These are phyloP conservation scores for Arctocebus calabarensis DNA, from an alignment of 2,797 vertebrate genomes.

Conservation along the genomic window DNA sequence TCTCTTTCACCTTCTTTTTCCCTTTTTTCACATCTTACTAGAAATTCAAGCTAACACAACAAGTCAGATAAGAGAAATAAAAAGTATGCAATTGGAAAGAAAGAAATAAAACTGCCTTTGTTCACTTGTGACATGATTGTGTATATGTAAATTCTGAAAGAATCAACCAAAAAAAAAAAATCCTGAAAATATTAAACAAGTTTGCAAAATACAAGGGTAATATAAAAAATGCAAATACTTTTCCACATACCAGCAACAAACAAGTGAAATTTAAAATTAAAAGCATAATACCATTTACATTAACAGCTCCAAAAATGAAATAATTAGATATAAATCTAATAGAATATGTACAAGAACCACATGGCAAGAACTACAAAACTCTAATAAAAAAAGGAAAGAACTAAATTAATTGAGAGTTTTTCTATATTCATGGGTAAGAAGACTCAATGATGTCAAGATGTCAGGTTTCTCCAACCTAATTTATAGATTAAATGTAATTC, in stretches of 20 bases:
- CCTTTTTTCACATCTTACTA: not conserved
- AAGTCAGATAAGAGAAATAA: not conserved
- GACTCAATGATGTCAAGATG: not conserved
- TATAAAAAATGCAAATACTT: not conserved
- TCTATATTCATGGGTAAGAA: not conserved
- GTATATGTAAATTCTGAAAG: not conserved
- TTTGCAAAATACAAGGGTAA: not conserved
- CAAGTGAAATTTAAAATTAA: not conserved
- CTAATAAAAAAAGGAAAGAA: not conserved
- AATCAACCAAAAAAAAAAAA: not conserved
- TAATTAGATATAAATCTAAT: not conserved
- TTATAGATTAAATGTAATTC: not conserved
- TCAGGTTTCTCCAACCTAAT: not conserved
- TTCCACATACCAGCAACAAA: not conserved
- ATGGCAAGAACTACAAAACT: not conserved
- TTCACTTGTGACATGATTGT: not conserved
- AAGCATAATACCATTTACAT: not conserved
- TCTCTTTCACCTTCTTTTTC: not conserved
- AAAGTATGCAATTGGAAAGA: not conserved
- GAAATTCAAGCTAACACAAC: not conserved
- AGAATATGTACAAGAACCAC: not conserved
- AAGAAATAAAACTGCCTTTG: not conserved
- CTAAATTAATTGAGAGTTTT: not conserved
- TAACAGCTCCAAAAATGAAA: not conserved
- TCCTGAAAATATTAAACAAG: not conserved